phyloP scores from a whole-genome alignment of 2,797 vertebrate genomes.

The Emydoidea blandingii region DNA sequence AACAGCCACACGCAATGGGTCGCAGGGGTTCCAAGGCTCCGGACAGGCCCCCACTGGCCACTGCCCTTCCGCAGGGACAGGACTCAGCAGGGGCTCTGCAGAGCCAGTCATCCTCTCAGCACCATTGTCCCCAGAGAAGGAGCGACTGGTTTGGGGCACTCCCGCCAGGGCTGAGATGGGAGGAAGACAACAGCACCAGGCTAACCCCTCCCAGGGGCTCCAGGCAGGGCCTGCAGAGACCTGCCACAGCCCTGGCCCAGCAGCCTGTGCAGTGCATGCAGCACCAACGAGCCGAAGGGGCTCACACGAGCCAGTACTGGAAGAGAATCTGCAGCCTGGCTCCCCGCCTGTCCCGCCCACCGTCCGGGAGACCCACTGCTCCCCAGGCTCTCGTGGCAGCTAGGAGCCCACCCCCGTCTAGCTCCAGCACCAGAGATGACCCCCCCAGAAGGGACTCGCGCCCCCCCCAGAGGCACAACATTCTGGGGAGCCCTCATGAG shows the following conservation, averaged over 20 bases:
- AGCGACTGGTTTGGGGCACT: background rate
- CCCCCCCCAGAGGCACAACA: background rate
- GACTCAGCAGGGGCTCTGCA: background rate
- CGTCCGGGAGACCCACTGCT: background rate
- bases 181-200: background rate
- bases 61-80: background rate
- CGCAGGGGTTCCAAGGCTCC: background rate
- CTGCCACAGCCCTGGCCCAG: no score
- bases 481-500: background rate
- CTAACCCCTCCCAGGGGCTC: no score
- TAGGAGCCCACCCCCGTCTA: background rate
- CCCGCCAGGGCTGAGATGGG: background rate
- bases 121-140: background rate
- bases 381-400: background rate
- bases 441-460: background rate
- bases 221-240: background rate
- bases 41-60: no score
- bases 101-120: background rate
- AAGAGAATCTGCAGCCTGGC: no score
- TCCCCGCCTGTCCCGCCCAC: background rate
- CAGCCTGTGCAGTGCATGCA: no score
- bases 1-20: background rate
- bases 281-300: no score
- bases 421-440: background rate
- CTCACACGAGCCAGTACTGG: background rate